Evolutionary conservation across 2,113 vertebrate species (phyloP).

Genomic region (Callithrix jacchus): DNA sequence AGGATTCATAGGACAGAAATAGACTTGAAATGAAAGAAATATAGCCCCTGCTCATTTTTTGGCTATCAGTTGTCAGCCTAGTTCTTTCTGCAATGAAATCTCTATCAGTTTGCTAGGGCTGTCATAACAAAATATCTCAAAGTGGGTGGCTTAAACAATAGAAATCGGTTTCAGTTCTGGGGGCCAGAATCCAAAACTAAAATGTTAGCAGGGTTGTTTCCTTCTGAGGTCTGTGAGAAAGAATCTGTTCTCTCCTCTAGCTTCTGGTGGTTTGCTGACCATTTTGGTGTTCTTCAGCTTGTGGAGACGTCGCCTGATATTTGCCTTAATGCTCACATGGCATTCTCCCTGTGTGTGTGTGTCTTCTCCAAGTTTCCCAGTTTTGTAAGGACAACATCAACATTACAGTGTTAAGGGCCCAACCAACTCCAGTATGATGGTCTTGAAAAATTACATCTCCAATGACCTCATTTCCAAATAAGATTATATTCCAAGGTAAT

Average conservation of each 20-base stretch:
- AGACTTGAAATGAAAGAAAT: not conserved
- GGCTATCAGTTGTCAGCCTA: not conserved
- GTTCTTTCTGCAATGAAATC: not conserved
- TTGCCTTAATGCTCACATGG: not conserved
- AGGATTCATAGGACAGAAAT: not conserved
- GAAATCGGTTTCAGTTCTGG: not conserved
- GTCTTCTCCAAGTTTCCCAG: not conserved
- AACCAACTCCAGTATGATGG: not conserved
- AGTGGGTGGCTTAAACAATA: not conserved
- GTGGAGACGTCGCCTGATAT: not conserved
- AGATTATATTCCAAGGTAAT: not conserved
- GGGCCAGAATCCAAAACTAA: not conserved
- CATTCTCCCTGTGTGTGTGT: not conserved
- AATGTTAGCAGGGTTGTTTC: not conserved
- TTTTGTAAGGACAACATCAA: not conserved
- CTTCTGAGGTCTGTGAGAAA: not conserved
- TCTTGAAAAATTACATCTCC: not conserved
- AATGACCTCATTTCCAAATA: not conserved
- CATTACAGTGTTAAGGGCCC: not conserved
- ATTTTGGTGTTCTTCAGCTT: not conserved
- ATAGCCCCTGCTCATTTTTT: not conserved
- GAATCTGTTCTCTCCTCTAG: not conserved
- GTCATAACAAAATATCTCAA: not conserved
- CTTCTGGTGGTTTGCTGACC: not conserved
- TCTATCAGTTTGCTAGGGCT: not conserved